Percentiles rank a stretch among this genome's conserved stretches.
phyloP scores from a whole-genome alignment of 2,888 invertebrate genomes.

The Amblyjoppa proteus region DNA sequence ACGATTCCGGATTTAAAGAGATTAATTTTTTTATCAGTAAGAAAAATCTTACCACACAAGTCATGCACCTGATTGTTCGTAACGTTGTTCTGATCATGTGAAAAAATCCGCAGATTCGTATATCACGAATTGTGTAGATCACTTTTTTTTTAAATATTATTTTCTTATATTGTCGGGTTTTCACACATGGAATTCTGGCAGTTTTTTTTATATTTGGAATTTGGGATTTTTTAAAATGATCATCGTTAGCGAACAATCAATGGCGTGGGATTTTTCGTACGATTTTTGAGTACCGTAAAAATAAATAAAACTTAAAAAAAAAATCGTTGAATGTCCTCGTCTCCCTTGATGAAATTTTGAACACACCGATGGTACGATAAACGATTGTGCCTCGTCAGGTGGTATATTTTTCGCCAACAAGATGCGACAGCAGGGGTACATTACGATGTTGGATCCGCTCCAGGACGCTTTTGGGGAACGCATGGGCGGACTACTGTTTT shows the following conservation, averaged over 20 bases:
- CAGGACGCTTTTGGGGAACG: constrained; percentile 98
- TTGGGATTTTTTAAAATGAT: neutral
- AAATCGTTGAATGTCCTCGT: neutral
- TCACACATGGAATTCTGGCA: neutral
- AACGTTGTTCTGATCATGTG: no score
- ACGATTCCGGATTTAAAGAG: neutral
- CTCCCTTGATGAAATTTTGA: neutral
- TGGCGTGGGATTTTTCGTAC: neutral
- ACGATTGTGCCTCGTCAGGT: constrained; percentile 86
- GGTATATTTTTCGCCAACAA: constrained; percentile 99
- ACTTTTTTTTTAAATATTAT: neutral
- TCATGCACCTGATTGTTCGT: neutral
- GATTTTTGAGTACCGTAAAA: neutral
- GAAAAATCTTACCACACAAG: neutral
- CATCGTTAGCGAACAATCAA: neutral
- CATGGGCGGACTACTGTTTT: constrained; percentile 98
- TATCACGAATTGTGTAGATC: neutral
- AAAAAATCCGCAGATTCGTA: neutral
- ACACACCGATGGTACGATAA: constrained; percentile 2
- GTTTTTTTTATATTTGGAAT: neutral
- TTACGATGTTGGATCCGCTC: constrained; percentile 99
- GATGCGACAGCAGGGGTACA: constrained; percentile 98
- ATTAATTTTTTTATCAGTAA: neutral
- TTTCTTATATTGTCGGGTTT: neutral
- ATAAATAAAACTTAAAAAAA: neutral